Base-by-base conservation (phyloP, 92 coral and sea anemone genomes). In the Zoanthus sansibaricus region DNA sequence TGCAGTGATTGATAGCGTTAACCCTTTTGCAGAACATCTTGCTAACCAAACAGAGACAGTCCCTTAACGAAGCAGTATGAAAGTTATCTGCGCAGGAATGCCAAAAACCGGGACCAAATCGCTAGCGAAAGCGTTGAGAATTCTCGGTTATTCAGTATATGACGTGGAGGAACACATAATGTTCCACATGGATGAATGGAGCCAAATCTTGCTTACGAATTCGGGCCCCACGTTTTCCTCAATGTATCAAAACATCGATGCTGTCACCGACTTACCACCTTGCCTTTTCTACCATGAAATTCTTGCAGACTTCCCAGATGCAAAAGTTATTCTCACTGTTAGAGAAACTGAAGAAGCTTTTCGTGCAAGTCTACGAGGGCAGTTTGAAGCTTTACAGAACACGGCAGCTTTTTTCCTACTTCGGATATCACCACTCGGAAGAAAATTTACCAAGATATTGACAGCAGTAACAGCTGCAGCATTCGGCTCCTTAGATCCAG, bases 121-220 rank as follows among this genome's bases (percentile, higher is more conserved):
- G 16, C 52, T 78, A 8, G 83, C 83, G 59, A 78, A 78, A 78
- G 83, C 83, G 0, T 46, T 78, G 72, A 78, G 83, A 78, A 61
- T 78, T 44, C 83, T 78, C 59, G 83, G 83, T 18, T 78, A 78
- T 31, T 16, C n/a, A 4, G 83, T 78, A 4, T 78, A 78, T 78
- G 72, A 78, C 8, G 83, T 59, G 5, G 83, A 78, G 30, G 83
- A 78, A 46, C 72, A 78, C 71, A 37, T 78, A 15, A 58, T 78
- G 83, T 61, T 78, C 54, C 83, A 78, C 72, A 59, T 78, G 83
- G 55, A 78, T 7, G 83, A 78, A 61, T 78, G 83, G 83, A 58
- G 71, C 52, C 30, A 78, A 58, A 78, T 78, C 55, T 56, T 78
- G 52, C 56, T 56, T 69, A 58, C 83, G 42, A 78, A 78, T 68